Base-by-base conservation (phyloP, 2,888 invertebrate species). In the Zaprionus obscuricornis region DNA sequence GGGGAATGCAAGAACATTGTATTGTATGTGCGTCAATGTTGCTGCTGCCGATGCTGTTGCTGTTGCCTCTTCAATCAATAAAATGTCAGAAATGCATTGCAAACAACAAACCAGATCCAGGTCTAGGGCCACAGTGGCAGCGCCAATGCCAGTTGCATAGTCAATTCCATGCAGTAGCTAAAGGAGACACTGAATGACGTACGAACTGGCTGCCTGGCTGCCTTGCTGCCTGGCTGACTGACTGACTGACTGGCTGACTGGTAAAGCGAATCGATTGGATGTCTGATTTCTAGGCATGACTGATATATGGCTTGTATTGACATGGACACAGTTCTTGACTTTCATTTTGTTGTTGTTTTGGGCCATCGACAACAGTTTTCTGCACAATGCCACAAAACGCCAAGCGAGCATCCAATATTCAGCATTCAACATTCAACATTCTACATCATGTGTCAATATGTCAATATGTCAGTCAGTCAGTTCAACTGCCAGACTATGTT, bases 281-380 rank as follows among this genome's bases (percentile, higher is more conserved):
- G 77, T 77, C 62, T 69, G 85, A 62, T 78, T 79, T 75, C 72
- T 71, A 65, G 78, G 50, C 81, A 72, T 74, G 77, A 62, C 83
- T 85, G 85, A 76, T 76, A 81, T 84, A 76, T 84, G 77, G 84
- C 81, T 57, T 81, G 85, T 81, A 81, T 82, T 82, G 77, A 85
- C 79, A 67, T 71, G 85, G 85, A 83, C 77, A 73, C 84, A 79
- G 78, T 76, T 79, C 79, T 83, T 83, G 81, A 72, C 77, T 83
- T 85, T 85, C 72, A 83, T 75, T 83, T 83, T 79, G 82, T 76
- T n/a, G n/a, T n/a, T n/a, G n/a, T n/a, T n/a, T n/a, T 76, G 63
- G 55, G 11, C 51, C 33, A 40, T 20, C 47, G 47, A 34, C 55
- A 42, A 26, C 36, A 20, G 66, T 33, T 66, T 60, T 52, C 60